These are phyloP conservation scores for Hypomecis atomaria DNA, from an alignment of 2,888 invertebrate genomes.

Conservation along the genomic window DNA sequence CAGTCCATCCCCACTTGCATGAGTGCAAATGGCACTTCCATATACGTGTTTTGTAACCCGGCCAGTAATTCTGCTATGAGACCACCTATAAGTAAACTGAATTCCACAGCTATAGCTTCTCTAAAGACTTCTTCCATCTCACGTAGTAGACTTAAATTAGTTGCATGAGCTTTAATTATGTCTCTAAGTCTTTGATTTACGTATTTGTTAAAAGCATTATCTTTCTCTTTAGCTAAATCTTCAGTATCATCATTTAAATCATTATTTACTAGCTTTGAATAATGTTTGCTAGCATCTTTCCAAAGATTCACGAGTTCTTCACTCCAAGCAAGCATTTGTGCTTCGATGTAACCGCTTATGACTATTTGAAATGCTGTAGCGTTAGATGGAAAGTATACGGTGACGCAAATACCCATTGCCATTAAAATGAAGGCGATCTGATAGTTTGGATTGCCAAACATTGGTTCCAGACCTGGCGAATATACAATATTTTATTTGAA, in stretches of 20 bases:
- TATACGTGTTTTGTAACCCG: constrained; percentile 58
- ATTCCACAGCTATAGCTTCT: constrained; percentile 2
- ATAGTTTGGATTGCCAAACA: constrained; percentile 58
- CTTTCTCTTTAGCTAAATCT: not conserved
- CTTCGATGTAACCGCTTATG: constrained; percentile 57
- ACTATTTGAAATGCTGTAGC: constrained; percentile 50
- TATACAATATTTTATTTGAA: too few relatives aligned
- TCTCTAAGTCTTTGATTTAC: constrained; percentile 38
- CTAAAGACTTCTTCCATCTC: not conserved
- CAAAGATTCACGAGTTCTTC: not conserved
- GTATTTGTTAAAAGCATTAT: not conserved
- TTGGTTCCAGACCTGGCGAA: constrained; percentile 51
- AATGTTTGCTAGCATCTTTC: not conserved
- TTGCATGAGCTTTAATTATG: constrained; percentile 52
- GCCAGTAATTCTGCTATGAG: constrained; percentile 60
- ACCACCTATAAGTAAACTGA: constrained; percentile 47
- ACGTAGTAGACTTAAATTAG: not conserved
- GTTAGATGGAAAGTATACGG: constrained; percentile 6
- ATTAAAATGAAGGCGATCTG: constrained; percentile 36
- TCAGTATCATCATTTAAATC: not conserved
- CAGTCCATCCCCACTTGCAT: constrained; percentile 56
- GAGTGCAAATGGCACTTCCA: constrained; percentile 58
- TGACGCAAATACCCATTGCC: not conserved
- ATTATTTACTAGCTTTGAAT: not conserved
- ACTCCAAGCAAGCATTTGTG: constrained; percentile 54